These are phyloP conservation scores for Cabera pusaria DNA, from an alignment of 2,888 invertebrate species.

Conservation along the genomic window DNA sequence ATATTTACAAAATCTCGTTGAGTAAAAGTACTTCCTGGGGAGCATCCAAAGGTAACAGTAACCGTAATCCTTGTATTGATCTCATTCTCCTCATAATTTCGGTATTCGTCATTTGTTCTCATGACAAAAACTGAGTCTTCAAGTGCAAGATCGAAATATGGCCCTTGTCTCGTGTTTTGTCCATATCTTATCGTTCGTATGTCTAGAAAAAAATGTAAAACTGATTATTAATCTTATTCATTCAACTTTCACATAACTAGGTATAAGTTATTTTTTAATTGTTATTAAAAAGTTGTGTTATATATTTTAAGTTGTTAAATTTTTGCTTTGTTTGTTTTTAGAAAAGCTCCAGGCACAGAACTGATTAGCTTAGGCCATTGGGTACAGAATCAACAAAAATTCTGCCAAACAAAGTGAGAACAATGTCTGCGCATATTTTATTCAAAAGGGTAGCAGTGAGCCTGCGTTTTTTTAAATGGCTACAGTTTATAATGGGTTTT, in stretches of 20 bases:
- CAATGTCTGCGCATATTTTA: not conserved
- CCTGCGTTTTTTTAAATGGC: not conserved
- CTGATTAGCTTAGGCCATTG: too few species aligned
- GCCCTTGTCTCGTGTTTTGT: too few species aligned
- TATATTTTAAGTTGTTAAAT: too few species aligned
- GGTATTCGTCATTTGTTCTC: constrained; percentile 47
- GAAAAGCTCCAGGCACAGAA: too few species aligned
- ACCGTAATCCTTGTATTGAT: constrained; percentile 42
- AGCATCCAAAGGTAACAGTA: constrained; percentile 52
- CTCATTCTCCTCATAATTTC: constrained; percentile 64
- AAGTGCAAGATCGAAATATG: constrained; percentile 47
- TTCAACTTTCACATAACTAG: too few species aligned
- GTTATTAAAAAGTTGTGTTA: too few species aligned
- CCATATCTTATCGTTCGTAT: too few species aligned
- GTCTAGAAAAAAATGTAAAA: too few species aligned
- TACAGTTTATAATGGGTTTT: not conserved
- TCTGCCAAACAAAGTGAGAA: not conserved
- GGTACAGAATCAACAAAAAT: too few species aligned
- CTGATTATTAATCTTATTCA: too few species aligned
- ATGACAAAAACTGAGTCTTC: constrained; percentile 45
- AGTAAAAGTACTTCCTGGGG: constrained; percentile 41
- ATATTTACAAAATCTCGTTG: constrained; percentile 48
- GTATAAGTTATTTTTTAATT: too few species aligned
- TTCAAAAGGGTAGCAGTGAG: not conserved
- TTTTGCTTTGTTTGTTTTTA: too few species aligned